Conservation (phyloP, 2,113 vertebrate species). For the Oreochromis aureus region DNA sequence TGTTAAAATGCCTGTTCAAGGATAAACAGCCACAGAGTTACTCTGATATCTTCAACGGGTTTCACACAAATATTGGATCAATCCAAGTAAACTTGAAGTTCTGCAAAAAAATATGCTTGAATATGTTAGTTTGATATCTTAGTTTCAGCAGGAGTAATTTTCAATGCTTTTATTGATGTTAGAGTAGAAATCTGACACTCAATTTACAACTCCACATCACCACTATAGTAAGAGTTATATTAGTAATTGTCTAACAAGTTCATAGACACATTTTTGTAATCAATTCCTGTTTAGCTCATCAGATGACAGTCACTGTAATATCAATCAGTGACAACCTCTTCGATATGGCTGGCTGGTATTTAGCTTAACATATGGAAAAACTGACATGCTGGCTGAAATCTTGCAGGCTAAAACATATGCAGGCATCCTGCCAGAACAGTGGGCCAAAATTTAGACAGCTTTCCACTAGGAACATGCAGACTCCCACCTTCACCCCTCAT, state of each 20-base stretch:
- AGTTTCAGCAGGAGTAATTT: neutral
- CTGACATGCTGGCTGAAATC: neutral
- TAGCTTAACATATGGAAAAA: neutral
- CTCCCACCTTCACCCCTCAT: conserved; percentile 39
- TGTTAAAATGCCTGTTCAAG: neutral
- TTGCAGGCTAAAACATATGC: neutral
- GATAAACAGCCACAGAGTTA: neutral
- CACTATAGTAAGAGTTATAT: neutral
- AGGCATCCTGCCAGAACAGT: conserved; percentile 6
- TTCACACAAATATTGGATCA: neutral
- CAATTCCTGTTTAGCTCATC: neutral
- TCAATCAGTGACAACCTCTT: neutral
- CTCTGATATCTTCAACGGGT: neutral
- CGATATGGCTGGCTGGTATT: neutral
- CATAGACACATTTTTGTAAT: neutral
- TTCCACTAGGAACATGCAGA: neutral
- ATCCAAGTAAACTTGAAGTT: neutral
- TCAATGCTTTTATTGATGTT: neutral
- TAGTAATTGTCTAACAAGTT: neutral
- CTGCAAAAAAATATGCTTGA: neutral
- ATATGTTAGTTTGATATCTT: neutral
- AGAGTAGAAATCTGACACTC: neutral
- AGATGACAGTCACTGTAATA: neutral
- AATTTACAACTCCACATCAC: neutral
- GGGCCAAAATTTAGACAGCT: neutral